Percentiles rank a stretch among this genome's conserved stretches.
Conservation (phyloP, 2,113 vertebrate species). For the Paedocypris sp. region DNA sequence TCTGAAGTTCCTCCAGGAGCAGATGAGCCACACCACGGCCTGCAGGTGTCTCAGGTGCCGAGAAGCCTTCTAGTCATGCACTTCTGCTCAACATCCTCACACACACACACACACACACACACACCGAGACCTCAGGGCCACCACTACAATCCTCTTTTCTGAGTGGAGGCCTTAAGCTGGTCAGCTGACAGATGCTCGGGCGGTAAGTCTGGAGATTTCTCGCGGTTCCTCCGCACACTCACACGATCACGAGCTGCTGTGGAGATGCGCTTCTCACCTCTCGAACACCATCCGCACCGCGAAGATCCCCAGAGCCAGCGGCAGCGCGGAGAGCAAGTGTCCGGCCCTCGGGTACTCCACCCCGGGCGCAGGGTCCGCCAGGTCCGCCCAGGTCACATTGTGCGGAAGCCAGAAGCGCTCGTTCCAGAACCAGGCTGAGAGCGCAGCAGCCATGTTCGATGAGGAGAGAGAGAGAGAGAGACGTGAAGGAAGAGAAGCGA, state of each 20-base stretch:
- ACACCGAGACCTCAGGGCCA: neutral
- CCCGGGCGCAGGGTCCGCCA: slow-evolving; percentile 67
- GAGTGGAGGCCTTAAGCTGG: slow-evolving; percentile 2
- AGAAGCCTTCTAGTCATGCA: no score
- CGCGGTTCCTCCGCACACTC: neutral
- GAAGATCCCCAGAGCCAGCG: slow-evolving; percentile 77
- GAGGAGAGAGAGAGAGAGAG: neutral
- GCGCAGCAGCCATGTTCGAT: slow-evolving; percentile 61
- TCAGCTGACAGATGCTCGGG: slow-evolving; percentile 15
- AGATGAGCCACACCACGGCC: no score
- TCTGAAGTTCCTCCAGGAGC: no score
- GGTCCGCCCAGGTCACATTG: slow-evolving; percentile 90
- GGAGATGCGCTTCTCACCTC: slow-evolving; percentile 61
- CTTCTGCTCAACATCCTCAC: no score
- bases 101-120: neutral
- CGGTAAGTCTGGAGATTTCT: neutral
- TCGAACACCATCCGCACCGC: slow-evolving; percentile 80
- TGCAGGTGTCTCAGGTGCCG: no score
- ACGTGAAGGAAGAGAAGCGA: slow-evolving; percentile 4
- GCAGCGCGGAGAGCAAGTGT: slow-evolving; percentile 73
- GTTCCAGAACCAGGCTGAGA: slow-evolving; percentile 89
- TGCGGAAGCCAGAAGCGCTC: slow-evolving; percentile 90
- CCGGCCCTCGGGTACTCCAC: slow-evolving; percentile 70
- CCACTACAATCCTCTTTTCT: neutral
- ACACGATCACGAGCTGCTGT: neutral